phyloP scores from a whole-genome alignment of 2,797 vertebrate genomes.

The Melanotaenia nigrans region DNA sequence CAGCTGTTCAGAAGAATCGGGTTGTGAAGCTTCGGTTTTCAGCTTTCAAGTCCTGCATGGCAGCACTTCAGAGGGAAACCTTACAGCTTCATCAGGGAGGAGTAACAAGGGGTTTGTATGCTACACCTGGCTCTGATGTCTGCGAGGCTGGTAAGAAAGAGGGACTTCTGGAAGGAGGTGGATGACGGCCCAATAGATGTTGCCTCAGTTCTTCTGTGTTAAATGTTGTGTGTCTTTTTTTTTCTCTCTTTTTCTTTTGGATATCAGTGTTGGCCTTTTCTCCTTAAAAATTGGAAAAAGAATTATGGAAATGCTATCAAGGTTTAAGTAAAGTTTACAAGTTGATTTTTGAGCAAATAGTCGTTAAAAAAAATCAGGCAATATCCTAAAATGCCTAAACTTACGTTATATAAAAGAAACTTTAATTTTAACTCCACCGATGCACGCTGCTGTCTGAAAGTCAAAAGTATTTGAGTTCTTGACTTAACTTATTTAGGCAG shows the following conservation, averaged over 20 bases:
- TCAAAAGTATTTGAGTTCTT: slow-evolving; percentile 23
- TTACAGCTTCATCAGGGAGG: slow-evolving; percentile 23
- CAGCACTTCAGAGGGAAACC: slow-evolving; percentile 11
- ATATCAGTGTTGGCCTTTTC: slow-evolving; percentile 43
- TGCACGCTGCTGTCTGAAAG: slow-evolving; percentile 15
- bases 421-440: slow-evolving; percentile 3
- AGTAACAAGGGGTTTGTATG: slow-evolving; percentile 83
- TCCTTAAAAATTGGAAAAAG: slow-evolving; percentile 5
- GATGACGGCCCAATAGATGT: slow-evolving; percentile 54
- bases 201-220: slow-evolving; percentile 29
- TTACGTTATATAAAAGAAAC: neutral
- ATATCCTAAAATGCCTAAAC: slow-evolving; percentile 9
- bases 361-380: slow-evolving; percentile 10
- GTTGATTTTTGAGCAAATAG: slow-evolving; percentile 21
- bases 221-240: slow-evolving; percentile 11
- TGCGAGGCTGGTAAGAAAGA: slow-evolving; percentile 80
- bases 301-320: slow-evolving; percentile 14
- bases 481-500: slow-evolving; percentile 21
- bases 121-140: slow-evolving; percentile 47
- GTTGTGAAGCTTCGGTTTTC: neutral
- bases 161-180: slow-evolving; percentile 69
- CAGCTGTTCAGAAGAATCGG: slow-evolving; percentile 32
- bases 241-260: neutral
- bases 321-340: slow-evolving; percentile 23
- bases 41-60: neutral